Conservation (phyloP, 2,888 invertebrate genomes). For the Tribolium freemani region DNA sequence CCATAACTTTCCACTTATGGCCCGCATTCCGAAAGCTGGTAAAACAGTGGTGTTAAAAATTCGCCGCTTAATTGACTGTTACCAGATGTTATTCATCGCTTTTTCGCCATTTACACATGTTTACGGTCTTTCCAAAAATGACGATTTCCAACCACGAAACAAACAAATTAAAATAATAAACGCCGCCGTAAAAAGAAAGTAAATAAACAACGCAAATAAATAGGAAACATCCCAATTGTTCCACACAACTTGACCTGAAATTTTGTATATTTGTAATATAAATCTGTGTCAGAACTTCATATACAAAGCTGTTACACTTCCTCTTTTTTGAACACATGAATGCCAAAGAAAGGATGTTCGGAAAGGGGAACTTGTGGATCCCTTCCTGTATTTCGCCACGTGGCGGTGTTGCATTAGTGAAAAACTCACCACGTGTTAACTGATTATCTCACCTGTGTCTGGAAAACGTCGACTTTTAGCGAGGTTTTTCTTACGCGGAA, state of each 20-base stretch:
- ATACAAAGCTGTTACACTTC: conserved; percentile 58
- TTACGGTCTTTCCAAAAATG: conserved; percentile 25
- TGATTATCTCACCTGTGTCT: conserved; percentile 23
- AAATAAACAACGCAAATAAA: conserved; percentile 5
- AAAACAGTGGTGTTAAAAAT: conserved; percentile 13
- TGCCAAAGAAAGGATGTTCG: conserved; percentile 38
- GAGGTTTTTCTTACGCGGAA: conserved; percentile 43
- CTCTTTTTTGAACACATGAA: conserved; percentile 45
- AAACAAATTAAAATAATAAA: conserved; percentile 25
- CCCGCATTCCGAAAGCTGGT: conserved; percentile 14
- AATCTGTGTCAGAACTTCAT: conserved; percentile 52
- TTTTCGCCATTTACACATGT: conserved; percentile 19
- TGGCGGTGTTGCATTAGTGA: conserved; percentile 16
- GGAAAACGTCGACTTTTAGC: conserved; percentile 12
- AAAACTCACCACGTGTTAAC: conserved; percentile 10
- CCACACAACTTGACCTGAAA: conserved; percentile 48
- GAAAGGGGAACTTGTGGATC: conserved; percentile 52
- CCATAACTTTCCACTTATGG: conserved; percentile 2
- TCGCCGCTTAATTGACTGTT: conserved; percentile 15
- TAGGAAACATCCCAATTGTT: conserved; percentile 2
- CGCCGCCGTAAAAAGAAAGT: neutral
- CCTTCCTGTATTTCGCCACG: conserved; percentile 52
- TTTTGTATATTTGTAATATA: conserved; percentile 49
- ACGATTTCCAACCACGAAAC: conserved; percentile 21
- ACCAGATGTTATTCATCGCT: conserved; percentile 16